Evolutionary conservation across 2,113 vertebrate species (phyloP).

Genomic region (Microcebus ravelobensis): DNA sequence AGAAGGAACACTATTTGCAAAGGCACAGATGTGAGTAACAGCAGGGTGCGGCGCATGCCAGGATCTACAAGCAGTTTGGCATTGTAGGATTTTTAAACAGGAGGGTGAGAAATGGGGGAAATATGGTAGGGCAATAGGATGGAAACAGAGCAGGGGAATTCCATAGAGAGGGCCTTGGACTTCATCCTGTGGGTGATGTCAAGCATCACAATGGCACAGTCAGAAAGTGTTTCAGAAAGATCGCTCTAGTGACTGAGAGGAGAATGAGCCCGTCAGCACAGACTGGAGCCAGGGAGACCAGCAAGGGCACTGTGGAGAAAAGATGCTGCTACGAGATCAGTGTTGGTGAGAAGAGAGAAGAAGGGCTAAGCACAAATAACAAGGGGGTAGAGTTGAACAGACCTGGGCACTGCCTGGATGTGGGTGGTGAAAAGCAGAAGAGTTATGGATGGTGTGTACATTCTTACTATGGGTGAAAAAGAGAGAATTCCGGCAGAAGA

Average conservation of each 20-base stretch:
- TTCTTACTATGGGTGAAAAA: background rate
- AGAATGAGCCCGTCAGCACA: background rate
- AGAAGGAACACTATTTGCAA: constrained; percentile 36
- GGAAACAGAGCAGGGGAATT: background rate
- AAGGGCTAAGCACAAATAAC: no score
- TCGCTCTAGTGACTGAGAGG: background rate
- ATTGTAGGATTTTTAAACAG: background rate
- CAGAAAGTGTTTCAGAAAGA: background rate
- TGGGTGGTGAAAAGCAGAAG: background rate
- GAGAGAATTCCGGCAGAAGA: background rate
- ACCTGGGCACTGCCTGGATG: background rate
- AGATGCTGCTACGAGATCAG: background rate
- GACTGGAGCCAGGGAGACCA: background rate
- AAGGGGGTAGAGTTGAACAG: background rate
- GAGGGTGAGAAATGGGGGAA: background rate
- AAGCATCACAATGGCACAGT: background rate
- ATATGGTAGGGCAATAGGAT: background rate
- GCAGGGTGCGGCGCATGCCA: background rate
- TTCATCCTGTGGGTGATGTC: background rate
- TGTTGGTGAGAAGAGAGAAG: background rate
- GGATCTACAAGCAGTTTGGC: background rate
- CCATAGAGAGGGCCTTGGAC: background rate
- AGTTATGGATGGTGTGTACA: background rate
- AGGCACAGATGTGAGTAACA: constrained; percentile 7
- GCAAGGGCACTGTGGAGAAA: background rate